Conservation (phyloP, 2,797 vertebrate genomes). For the Nyctalus aviator region DNA sequence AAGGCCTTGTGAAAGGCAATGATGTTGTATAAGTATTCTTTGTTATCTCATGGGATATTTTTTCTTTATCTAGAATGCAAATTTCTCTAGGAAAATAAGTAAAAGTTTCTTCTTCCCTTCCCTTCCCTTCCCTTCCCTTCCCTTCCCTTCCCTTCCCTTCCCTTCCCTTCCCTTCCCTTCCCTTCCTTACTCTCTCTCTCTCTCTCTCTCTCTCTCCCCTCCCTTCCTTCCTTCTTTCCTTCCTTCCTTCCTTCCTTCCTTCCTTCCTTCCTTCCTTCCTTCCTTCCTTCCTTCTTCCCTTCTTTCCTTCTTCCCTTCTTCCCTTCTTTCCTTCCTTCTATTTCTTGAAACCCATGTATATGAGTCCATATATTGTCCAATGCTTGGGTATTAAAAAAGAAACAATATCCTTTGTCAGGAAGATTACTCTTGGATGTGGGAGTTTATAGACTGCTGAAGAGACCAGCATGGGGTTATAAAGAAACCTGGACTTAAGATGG, state of each 20-base stretch:
- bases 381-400: not conserved
- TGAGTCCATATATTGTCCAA: not conserved
- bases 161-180: not conserved
- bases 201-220: not conserved
- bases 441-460: not conserved
- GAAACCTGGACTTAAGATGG: not conserved
- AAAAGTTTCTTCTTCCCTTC: not conserved
- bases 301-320: not conserved
- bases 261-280: not conserved
- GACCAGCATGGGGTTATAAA: not conserved
- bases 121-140: not conserved
- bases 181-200: not conserved
- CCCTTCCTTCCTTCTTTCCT: not conserved
- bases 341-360: not conserved
- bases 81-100: not conserved
- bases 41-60: not conserved
- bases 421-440: not conserved
- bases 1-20: constrained; percentile 8
- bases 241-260: not conserved
- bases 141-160: not conserved
- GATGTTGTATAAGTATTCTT: not conserved
- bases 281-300: not conserved
- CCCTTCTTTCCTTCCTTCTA: not conserved
- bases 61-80: constrained; percentile 36
- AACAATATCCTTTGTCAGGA: not conserved